Conservation (phyloP, 1,140 invertebrate species). For the Drosophila obscura region DNA sequence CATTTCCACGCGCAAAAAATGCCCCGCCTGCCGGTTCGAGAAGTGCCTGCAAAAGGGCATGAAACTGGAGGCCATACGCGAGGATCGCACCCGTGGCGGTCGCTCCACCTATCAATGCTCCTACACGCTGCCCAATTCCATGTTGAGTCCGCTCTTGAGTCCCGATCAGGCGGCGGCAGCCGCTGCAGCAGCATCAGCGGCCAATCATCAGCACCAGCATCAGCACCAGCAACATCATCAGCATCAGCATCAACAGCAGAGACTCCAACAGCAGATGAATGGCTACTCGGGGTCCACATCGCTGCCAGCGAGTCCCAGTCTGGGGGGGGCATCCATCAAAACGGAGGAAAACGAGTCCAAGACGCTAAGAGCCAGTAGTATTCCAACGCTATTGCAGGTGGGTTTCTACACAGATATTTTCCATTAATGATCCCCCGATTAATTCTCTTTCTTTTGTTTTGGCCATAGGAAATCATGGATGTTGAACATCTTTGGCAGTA, state of each 20-base stretch:
- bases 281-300: conserved; percentile 30
- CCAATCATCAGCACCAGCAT: conserved; percentile 40
- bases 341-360: conserved; percentile 54
- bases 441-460: conserved; percentile 34
- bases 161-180: conserved; percentile 71
- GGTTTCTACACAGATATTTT: conserved; percentile 19
- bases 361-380: conserved; percentile 37
- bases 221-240: conserved; percentile 60
- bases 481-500: conserved; percentile 97
- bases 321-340: conserved; percentile 63
- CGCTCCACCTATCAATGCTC: conserved; percentile 97
- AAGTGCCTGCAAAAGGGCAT: conserved; percentile 98
- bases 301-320: conserved; percentile 62
- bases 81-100: conserved; percentile 96
- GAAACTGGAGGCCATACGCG: conserved; percentile 98
- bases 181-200: conserved; percentile 46
- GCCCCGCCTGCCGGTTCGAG: conserved; percentile 98
- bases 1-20: conserved; percentile 97
- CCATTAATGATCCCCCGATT: background rate
- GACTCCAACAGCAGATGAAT: conserved; percentile 52
- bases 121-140: conserved; percentile 91
- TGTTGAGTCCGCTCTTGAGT: conserved; percentile 81
- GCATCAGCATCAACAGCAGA: conserved; percentile 57
- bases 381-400: conserved; percentile 73
- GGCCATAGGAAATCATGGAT: conserved; percentile 93